Base-by-base conservation (phyloP, 2,888 invertebrate genomes). In the Euphydryas editha region DNA sequence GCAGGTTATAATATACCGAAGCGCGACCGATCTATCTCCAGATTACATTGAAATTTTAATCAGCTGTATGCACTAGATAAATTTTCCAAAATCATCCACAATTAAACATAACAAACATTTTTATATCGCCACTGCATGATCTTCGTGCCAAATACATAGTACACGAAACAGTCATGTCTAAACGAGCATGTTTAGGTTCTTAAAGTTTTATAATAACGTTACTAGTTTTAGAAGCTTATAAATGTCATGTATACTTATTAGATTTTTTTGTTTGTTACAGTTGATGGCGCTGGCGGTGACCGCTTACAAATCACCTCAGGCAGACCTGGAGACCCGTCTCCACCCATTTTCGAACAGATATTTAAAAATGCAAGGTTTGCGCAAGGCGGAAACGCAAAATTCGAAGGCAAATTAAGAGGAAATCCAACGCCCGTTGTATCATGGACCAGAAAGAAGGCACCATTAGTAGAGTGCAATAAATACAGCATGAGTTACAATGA, bases 261-360 rank as follows among this genome's bases (percentile, higher is more conserved):
- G 17, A n/a, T 13, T 54, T 76, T 80, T 79, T 82, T 76, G 81
- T 80, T 88, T 86, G 81, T 94, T 94, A 49, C 94, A 95, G 95
- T 95, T 82, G 95, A 95, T 90, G 87, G 85, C 77, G 94, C 95
- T 76, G 94, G 94, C 77, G 94, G 94, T 77, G 88, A 87, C 42
- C 86, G 84, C 67, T 74, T 87, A 76, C 85, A 90, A 63, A 83
- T 90, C 74, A 80, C 87, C 57, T 75, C 84, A 71, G 89, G 88
- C 69, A 81, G 84, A 82, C 96, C 96, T 70, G 96, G 96, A 77
- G 95, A 96, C 79, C 96, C 96, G 73, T 96, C 98, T 73, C 98
- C 98, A 67, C 98, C 98, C 73, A 97, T 98, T 76, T 98, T 99
- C 90, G 98, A 98, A 92, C 97, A 98, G 90, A 97, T 98, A 83